Evolutionary conservation across 2,113 vertebrate genomes (phyloP).

Genomic region (Petrocephalus microphthalmus): DNA sequence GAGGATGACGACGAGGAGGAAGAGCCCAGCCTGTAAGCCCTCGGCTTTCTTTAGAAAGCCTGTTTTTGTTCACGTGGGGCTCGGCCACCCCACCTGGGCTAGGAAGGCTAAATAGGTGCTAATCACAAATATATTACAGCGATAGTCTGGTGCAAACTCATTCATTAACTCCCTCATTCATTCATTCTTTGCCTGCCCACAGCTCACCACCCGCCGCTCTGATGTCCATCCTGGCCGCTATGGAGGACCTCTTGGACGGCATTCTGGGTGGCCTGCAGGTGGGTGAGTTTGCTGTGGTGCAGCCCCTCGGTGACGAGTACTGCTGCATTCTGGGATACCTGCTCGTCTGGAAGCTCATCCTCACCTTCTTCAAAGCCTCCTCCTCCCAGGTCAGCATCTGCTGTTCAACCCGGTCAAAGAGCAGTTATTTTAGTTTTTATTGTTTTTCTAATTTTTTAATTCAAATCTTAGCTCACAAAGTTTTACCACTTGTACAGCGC

Average conservation of each 20-base stretch:
- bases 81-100: not conserved
- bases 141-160: not conserved
- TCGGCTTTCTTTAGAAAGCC: not conserved
- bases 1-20: slow-evolving; percentile 76
- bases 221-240: slow-evolving; percentile 73
- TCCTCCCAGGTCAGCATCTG: slow-evolving; percentile 75
- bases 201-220: slow-evolving; percentile 86
- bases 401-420: not conserved
- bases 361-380: slow-evolving; percentile 88
- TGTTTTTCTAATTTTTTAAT: not conserved
- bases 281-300: slow-evolving; percentile 81
- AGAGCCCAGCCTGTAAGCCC: slow-evolving; percentile 79
- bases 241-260: slow-evolving; percentile 80
- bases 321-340: slow-evolving; percentile 87
- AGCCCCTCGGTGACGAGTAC: slow-evolving; percentile 81
- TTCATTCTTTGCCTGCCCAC: slow-evolving; percentile 3
- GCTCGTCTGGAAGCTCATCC: slow-evolving; percentile 86
- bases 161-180: not conserved
- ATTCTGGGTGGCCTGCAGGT: slow-evolving; percentile 76
- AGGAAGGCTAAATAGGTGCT: not conserved
- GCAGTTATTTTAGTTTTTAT: not conserved
- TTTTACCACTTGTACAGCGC: not conserved
- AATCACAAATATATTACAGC: not conserved
- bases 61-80: not conserved
- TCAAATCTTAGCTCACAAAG: not conserved